Evolutionary conservation across 2,888 invertebrate species (phyloP), one percentile per base, ranked within the genome.

Genomic region (Ennomos erosarius): DNA sequence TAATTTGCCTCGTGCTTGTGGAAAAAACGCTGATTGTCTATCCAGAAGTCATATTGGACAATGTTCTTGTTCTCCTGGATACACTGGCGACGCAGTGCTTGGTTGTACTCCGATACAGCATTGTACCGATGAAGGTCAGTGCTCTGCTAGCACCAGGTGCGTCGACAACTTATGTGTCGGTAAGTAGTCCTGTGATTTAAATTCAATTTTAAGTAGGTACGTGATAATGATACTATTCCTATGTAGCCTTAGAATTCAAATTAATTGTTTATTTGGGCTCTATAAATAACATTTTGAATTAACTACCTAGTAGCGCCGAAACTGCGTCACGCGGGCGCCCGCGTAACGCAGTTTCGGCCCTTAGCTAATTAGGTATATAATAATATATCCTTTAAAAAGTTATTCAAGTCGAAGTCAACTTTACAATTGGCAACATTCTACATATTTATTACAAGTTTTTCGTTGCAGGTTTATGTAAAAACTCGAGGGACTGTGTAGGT

Each of bases 21-120:
- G 98, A 0, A 94, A 94, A 64, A 95, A 96, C 77, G 96, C 97
- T 0, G 94, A 95, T 57, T 98, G 98, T 76, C 86, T 94, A 1
- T 93, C 97, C 0, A 93, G 93, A 66, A 96, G 96, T 81, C 98
- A 98, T 75, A 94, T 96, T 47, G 96, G 96, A 0, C 92, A 96
- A 38, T 98, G 98, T 78, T 94, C 95, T n/a, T 98, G 98, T 80
- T 93, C 95, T 70, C 93, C 96, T 26, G 98, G 98, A 44, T 96
- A 94, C 65, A 97, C 97, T 0, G 98, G 98, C 33, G 97, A 98
- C 85, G 96, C 98, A 10, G 95, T 96, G 61, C 93, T 97, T 62
- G 98, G 98, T 10, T 98, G 98, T 78, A 95, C 96, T 33, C 94
- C 95, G 1, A 93, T 98, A 50, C 96, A 97, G 72, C 97, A 97